Evolutionary conservation across 2,797 vertebrate species (phyloP), one percentile per base, ranked within the genome.

Genomic region (Fistularia commersonii): DNA sequence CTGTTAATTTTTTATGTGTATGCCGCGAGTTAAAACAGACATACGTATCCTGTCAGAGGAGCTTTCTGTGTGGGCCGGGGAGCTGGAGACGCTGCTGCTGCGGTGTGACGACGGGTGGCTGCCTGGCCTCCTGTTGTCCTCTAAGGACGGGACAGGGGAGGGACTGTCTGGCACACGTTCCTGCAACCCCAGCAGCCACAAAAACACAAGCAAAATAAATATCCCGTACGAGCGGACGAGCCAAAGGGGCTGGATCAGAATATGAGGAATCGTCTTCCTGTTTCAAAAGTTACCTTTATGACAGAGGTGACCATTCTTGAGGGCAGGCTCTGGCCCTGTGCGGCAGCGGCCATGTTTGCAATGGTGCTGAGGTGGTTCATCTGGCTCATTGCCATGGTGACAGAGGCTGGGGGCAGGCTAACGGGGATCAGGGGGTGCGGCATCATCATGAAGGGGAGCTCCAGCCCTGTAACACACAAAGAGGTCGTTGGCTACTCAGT

Each of bases 371-470:
- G 96, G 83, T 99, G 97, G 88, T 99, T 99, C 97, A 99, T 99
- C 90, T 99, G 97, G 90, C 95, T 99, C 97, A 99, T 99, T 1
- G 97, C 97, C 97, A 99, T 99, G 13, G 97, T 97, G 89, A 99
- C 97, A 72, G 97, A 99, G 67, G 97, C 97, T 81, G 96, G 97
- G 89, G 97, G 97, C 92, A 99, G 92, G 90, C 95, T 99, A 88
- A 99, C 97, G 0, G 97, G 97, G 86, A 99, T 99, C 83, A 99
- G 90, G 0, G 97, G 97, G 82, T 99, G 97, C 76, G 97, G 96
- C 97, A 99, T 99, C 97, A 99, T 99, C 97, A 99, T 99, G 85
- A 99, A 99, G 76, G 97, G 97, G 82, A 99, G 95, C 82, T 99
- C 97, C 91, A 99, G 80, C 75, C 97, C 97, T 98, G 73, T 57